Conservation (phyloP, 2,888 invertebrate species). For the Abrostola tripartita region DNA sequence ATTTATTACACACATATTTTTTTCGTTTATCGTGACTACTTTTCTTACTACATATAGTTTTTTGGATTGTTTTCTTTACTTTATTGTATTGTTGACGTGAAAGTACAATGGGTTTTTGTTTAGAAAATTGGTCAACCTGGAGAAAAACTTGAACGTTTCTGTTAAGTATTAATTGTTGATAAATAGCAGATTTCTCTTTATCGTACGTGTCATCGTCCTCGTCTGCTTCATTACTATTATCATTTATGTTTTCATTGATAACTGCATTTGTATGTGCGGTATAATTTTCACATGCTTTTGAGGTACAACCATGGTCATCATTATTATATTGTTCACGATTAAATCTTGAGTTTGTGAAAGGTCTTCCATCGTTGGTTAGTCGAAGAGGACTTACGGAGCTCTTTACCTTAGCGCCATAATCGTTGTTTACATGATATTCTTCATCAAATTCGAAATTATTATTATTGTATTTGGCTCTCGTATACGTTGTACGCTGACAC, state of each 20-base stretch:
- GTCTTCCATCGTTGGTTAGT: background rate
- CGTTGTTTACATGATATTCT: background rate
- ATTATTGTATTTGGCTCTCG: background rate
- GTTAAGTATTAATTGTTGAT: slow-evolving; percentile 64
- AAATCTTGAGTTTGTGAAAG: too few species aligned
- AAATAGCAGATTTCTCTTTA: slow-evolving; percentile 43
- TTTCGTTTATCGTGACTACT: slow-evolving; percentile 43
- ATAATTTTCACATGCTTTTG: background rate
- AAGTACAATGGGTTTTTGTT: slow-evolving; percentile 71
- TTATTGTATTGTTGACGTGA: slow-evolving; percentile 76
- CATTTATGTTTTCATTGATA: background rate
- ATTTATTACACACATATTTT: slow-evolving; percentile 51
- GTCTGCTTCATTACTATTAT: background rate
- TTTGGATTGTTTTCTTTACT: slow-evolving; percentile 73
- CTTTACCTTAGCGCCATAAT: background rate
- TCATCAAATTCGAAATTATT: background rate
- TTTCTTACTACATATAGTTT: slow-evolving; percentile 51
- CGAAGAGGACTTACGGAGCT: background rate
- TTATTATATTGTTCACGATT: background rate
- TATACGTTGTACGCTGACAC: background rate
- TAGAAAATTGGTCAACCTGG: slow-evolving; percentile 68
- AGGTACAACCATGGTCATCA: background rate
- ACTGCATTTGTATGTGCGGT: background rate
- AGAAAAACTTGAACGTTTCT: slow-evolving; percentile 71
- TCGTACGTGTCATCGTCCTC: background rate